Percentiles rank a stretch among this genome's conserved stretches.
These are phyloP conservation scores for Anoplophora glabripennis DNA, from an alignment of 1,140 invertebrate species.

Conservation along the genomic window DNA sequence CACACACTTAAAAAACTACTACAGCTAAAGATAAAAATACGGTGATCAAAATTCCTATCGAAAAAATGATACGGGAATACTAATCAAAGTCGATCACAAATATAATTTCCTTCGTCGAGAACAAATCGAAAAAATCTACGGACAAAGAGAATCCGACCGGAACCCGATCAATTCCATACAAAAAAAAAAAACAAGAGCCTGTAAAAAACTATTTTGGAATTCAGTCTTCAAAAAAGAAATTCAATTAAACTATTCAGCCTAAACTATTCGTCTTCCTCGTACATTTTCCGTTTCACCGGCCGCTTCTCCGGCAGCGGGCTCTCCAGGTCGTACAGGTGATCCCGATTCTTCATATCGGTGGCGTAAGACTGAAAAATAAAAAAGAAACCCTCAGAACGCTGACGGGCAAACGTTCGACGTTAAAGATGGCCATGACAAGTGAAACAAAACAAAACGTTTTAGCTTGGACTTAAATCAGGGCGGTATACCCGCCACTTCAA, in stretches of 20 bases:
- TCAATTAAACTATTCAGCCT: constrained; percentile 1
- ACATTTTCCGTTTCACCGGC: constrained; percentile 33
- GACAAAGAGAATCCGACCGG: too few relatives aligned
- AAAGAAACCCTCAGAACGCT: neutral
- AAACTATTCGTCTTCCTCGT: constrained; percentile 6
- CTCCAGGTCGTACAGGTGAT: constrained; percentile 53
- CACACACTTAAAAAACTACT: too few relatives aligned
- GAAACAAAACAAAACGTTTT: neutral
- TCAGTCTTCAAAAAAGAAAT: constrained; percentile 19
- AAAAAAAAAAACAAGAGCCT: constrained; percentile 1
- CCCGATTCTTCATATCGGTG: constrained; percentile 55
- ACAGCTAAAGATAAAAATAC: too few relatives aligned
- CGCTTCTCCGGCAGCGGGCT: constrained; percentile 42
- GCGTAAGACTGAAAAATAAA: constrained; percentile 52
- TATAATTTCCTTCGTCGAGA: too few relatives aligned
- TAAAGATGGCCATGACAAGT: too few relatives aligned
- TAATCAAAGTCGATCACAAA: too few relatives aligned
- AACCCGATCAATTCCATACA: too few relatives aligned
- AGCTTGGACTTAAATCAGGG: neutral
- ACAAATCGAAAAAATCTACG: too few relatives aligned
- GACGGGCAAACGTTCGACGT: neutral
- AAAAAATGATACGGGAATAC: too few relatives aligned
- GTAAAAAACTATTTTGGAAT: constrained; percentile 9
- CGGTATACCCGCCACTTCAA: neutral
- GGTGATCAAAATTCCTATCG: too few relatives aligned